These are phyloP conservation scores for Bombyx huttoni DNA, from an alignment of 2,888 invertebrate species.

Conservation along the genomic window DNA sequence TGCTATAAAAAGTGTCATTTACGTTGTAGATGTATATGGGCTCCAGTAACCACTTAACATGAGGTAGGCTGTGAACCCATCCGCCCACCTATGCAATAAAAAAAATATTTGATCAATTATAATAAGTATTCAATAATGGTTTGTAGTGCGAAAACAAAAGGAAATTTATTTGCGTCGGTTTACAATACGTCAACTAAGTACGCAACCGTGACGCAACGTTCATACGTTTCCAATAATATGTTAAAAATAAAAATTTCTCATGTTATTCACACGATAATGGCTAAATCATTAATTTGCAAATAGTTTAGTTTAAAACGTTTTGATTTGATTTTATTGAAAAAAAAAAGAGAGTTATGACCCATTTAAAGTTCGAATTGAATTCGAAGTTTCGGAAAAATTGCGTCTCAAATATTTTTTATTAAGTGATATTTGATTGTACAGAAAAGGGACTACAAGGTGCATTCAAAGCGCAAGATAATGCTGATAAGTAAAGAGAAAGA, in stretches of 20 bases:
- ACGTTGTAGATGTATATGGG: too few species aligned
- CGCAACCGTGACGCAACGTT: constrained; percentile 50
- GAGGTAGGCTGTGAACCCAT: too few species aligned
- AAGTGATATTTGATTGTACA: too few species aligned
- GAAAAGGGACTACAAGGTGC: too few species aligned
- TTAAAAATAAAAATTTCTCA: constrained; percentile 4
- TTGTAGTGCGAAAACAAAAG: neutral
- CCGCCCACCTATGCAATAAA: too few species aligned
- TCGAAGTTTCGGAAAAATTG: too few species aligned
- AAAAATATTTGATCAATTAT: neutral
- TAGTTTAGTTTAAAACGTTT: neutral
- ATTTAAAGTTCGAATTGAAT: too few species aligned
- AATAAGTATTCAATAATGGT: neutral
- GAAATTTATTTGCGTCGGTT: constrained; percentile 59
- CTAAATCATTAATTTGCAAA: neutral
- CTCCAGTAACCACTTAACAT: too few species aligned
- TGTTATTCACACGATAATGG: constrained; percentile 4
- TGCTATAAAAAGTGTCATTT: neutral
- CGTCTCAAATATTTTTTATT: too few species aligned
- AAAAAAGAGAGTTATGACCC: neutral
- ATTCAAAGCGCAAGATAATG: too few species aligned
- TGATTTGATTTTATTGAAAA: neutral
- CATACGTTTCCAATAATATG: constrained; percentile 18
- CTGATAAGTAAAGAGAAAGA: too few species aligned
- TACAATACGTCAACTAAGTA: constrained; percentile 36